Evolutionary conservation across 2,113 vertebrate genomes (phyloP).

Genomic region (Origma solitaria): DNA sequence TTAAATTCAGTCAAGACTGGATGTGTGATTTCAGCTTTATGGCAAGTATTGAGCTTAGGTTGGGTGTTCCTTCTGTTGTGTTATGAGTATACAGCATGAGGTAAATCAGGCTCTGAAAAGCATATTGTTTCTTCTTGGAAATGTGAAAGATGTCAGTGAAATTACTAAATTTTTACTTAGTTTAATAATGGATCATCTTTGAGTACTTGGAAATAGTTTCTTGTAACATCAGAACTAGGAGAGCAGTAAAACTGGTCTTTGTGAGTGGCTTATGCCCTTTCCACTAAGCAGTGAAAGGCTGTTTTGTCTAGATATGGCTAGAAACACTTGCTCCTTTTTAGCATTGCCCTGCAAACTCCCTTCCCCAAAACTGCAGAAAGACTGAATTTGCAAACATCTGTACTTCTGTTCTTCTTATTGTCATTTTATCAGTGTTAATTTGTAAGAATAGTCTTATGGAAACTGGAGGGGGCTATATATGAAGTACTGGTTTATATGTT

Average conservation of each 20-base stretch:
- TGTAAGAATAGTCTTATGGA: neutral
- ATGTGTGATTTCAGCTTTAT: neutral
- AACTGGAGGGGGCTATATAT: neutral
- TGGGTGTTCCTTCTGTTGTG: neutral
- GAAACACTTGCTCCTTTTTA: neutral
- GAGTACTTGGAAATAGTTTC: neutral
- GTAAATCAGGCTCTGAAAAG: neutral
- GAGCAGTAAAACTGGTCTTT: neutral
- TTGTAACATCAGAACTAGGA: neutral
- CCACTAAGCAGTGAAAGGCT: neutral
- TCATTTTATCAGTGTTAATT: neutral
- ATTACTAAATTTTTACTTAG: neutral
- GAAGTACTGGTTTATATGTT: neutral
- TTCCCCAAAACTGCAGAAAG: neutral
- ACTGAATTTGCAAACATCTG: neutral
- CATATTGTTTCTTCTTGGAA: neutral
- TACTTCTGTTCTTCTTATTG: neutral
- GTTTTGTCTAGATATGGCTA: neutral
- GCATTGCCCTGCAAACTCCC: neutral
- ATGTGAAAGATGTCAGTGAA: neutral
- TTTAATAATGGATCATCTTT: neutral
- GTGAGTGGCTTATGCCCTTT: neutral
- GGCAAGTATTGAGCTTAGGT: neutral
- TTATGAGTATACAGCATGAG: neutral
- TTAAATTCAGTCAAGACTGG: neutral